Percentiles rank a stretch among this genome's conserved stretches.
Conservation (phyloP, 2,888 invertebrate genomes). For the Drosophila incognita region DNA sequence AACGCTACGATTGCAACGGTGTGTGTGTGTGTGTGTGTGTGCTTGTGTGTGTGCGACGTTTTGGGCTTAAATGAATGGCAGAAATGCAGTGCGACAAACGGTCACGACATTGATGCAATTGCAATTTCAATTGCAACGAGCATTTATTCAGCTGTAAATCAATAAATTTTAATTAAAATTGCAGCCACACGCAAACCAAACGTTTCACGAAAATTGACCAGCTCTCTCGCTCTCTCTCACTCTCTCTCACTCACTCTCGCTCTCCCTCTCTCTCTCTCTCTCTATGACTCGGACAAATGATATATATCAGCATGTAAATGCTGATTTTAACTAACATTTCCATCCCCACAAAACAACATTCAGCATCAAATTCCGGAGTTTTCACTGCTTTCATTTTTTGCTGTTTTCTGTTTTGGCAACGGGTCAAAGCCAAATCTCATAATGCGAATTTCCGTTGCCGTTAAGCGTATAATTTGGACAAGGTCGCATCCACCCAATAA, state of each 20-base stretch:
- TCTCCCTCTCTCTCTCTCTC: background rate
- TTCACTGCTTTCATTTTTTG: background rate
- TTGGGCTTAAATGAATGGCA: constrained; percentile 4
- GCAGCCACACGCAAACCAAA: constrained; percentile 59
- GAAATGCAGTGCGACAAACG: constrained; percentile 24
- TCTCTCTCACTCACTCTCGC: fast-evolving
- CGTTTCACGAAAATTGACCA: constrained; percentile 56
- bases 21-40: background rate
- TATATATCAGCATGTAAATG: constrained; percentile 54
- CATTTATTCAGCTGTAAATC: constrained; percentile 81
- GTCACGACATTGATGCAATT: constrained; percentile 55
- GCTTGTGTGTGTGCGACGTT: background rate
- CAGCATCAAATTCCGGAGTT: constrained; percentile 11
- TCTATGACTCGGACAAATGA: constrained; percentile 40
- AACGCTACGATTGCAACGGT: background rate
- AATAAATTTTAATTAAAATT: constrained; percentile 81
- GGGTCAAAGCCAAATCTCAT: constrained; percentile 60
- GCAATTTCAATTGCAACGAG: constrained; percentile 45
- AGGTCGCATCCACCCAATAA: constrained; percentile 46
- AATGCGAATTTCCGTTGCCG: constrained; percentile 74
- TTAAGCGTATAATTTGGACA: constrained; percentile 75
- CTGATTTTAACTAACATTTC: constrained; percentile 62
- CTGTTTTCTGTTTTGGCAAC: background rate
- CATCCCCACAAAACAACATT: constrained; percentile 8
- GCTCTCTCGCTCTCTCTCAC: background rate